Evolutionary conservation across 2,797 vertebrate species (phyloP).

Genomic region (Acrocephalus scirpaceus): DNA sequence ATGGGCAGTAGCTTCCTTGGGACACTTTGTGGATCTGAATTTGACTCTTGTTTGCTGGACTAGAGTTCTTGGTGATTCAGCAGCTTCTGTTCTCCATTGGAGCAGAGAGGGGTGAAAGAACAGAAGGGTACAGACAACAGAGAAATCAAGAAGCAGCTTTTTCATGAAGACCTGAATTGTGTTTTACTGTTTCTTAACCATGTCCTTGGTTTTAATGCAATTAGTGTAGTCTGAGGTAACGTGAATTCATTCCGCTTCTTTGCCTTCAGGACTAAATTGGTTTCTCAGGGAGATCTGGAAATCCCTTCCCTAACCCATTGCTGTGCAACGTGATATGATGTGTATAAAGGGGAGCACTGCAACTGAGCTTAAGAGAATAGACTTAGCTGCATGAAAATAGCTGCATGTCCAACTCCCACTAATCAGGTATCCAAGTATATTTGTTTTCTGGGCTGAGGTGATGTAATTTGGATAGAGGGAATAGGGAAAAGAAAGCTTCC

Average conservation of each 20-base stretch:
- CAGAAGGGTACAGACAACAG: background rate
- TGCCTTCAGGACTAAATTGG: conserved; percentile 50
- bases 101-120: background rate
- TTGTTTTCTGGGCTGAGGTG: background rate
- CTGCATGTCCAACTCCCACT: background rate
- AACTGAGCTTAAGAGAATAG: background rate
- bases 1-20: background rate
- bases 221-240: background rate
- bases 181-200: background rate
- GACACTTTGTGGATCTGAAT: background rate
- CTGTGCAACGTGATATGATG: background rate
- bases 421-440: background rate
- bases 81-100: background rate
- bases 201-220: background rate
- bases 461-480: background rate
- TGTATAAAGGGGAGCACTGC: background rate
- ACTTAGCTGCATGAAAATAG: background rate
- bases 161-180: background rate
- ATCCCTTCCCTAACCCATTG: conserved; percentile 13
- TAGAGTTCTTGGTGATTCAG: background rate
- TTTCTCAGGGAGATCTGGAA: conserved; percentile 60
- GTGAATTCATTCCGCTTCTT: background rate
- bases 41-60: background rate
- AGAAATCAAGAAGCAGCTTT: background rate
- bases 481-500: background rate